Conservation (phyloP, 2,797 vertebrate genomes). For the Pipistrellus nathusii region DNA sequence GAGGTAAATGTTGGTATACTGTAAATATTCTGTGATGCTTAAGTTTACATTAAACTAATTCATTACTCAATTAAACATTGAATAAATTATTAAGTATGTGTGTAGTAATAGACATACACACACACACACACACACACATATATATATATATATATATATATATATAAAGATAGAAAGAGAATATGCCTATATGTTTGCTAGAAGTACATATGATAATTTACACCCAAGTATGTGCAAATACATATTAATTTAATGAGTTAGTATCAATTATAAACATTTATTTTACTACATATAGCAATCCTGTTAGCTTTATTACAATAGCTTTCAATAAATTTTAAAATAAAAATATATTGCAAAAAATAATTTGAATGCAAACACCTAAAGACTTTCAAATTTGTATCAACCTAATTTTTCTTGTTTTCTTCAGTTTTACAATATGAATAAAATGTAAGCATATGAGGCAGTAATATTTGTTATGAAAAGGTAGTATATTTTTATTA, state of each 20-base stretch:
- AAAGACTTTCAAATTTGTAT: background rate
- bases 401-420: slow-evolving; percentile 46
- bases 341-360: background rate
- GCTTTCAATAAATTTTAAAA: slow-evolving; percentile 37
- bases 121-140: background rate
- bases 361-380: background rate
- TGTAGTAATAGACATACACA: background rate
- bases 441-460: slow-evolving; percentile 42
- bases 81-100: slow-evolving; percentile 53
- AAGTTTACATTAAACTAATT: slow-evolving; percentile 77
- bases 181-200: slow-evolving; percentile 5
- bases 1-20: slow-evolving; percentile 50
- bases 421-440: slow-evolving; percentile 34
- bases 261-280: slow-evolving; percentile 10
- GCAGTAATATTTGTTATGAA: slow-evolving; percentile 34
- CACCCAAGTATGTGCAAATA: background rate
- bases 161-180: background rate
- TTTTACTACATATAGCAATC: background rate
- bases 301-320: slow-evolving; percentile 10
- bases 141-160: background rate
- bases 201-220: slow-evolving; percentile 25
- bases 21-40: slow-evolving; percentile 51
- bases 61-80: slow-evolving; percentile 52
- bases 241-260: slow-evolving; percentile 57
- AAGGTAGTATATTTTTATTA: slow-evolving; percentile 54